Conservation (phyloP, 2,888 invertebrate species). For the Archips crataeganus region DNA sequence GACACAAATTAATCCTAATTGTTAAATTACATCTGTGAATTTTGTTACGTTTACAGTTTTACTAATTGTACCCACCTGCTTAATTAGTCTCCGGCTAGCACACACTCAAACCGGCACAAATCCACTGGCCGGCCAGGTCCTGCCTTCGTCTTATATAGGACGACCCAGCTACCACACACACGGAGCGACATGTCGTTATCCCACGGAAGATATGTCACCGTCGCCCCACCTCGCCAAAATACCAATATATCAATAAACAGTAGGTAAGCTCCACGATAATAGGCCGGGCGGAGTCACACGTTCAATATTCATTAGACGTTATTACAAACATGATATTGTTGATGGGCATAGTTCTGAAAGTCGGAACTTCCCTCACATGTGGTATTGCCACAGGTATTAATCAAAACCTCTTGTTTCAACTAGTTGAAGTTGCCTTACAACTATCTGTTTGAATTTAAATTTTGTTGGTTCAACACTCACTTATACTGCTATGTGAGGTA, state of each 20-base stretch:
- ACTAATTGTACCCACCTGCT: constrained; percentile 60
- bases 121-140: constrained; percentile 67
- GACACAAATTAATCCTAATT: constrained; percentile 11
- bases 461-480: background rate
- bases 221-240: constrained; percentile 56
- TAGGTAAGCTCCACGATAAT: constrained; percentile 47
- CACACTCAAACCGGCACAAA: constrained; percentile 65
- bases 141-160: constrained; percentile 78
- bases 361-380: constrained; percentile 51
- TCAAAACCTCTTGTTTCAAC: constrained; percentile 22
- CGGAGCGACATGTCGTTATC: constrained; percentile 37
- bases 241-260: constrained; percentile 48
- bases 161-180: constrained; percentile 50
- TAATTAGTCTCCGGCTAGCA: constrained; percentile 59
- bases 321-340: constrained; percentile 63
- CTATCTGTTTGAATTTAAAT: constrained; percentile 15
- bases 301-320: constrained; percentile 68
- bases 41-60: background rate
- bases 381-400: constrained; percentile 41
- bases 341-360: constrained; percentile 60
- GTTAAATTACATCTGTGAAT: constrained; percentile 12
- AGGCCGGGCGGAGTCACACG: constrained; percentile 57
- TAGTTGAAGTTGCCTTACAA: constrained; percentile 16
- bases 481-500: background rate
- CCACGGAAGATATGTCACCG: constrained; percentile 53